These are phyloP conservation scores for Nycticorax nycticorax DNA, from an alignment of 2,113 vertebrate genomes.

Conservation along the genomic window DNA sequence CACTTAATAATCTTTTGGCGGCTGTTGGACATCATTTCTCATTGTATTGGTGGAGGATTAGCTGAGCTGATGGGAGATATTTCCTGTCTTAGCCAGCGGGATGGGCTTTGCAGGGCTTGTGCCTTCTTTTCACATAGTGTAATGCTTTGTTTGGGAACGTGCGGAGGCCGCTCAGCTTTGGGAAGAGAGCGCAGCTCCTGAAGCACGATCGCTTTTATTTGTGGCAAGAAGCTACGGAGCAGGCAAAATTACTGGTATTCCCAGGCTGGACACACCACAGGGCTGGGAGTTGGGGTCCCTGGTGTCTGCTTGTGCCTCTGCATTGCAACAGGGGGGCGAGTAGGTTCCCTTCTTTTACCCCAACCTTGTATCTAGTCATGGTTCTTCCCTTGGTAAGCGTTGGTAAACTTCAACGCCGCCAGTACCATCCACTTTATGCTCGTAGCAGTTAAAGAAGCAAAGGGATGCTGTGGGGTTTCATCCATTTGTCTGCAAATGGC, in stretches of 20 bases:
- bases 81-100: conserved; percentile 77
- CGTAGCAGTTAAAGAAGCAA: accelerated
- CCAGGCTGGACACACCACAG: background rate
- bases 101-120: conserved; percentile 60
- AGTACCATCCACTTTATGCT: background rate
- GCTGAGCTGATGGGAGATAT: conserved; percentile 75
- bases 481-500: background rate
- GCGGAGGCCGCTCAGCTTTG: conserved; percentile 51
- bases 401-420: accelerated
- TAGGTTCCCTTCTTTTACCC: accelerated
- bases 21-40: conserved; percentile 67
- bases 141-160: conserved; percentile 70
- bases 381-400: background rate
- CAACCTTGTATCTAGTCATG: accelerated
- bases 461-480: background rate
- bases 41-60: conserved; percentile 79
- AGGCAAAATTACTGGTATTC: background rate
- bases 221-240: background rate
- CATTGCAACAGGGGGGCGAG: background rate
- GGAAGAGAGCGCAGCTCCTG: background rate
- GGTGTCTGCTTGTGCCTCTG: background rate
- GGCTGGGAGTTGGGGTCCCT: background rate
- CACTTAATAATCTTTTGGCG: conserved; percentile 75
- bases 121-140: conserved; percentile 73
- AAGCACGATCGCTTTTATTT: background rate